Conservation (phyloP, 2,797 vertebrate species). For the Mallotus villosus region DNA sequence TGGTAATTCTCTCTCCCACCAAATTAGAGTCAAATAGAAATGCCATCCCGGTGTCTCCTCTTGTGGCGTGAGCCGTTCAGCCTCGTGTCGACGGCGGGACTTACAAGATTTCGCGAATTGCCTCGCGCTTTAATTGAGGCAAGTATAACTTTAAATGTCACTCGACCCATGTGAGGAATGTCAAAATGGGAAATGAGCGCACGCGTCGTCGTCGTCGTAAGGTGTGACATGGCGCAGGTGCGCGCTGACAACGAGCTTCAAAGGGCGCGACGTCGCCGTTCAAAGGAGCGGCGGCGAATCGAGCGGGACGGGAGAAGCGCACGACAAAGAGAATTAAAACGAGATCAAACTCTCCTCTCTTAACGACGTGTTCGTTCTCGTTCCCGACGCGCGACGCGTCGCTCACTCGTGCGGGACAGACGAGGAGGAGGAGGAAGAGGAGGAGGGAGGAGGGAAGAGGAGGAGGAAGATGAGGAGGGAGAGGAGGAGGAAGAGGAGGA, state of each 20-base stretch:
- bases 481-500: too few relatives aligned
- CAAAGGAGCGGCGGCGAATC: background rate
- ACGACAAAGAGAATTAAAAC: background rate
- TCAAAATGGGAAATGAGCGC: background rate
- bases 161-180: background rate
- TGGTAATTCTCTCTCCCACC: constrained; percentile 6
- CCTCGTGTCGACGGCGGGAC: background rate
- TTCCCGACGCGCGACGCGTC: background rate
- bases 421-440: too few relatives aligned
- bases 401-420: background rate
- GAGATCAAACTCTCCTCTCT: background rate
- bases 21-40: constrained; percentile 13
- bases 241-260: background rate
- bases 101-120: background rate
- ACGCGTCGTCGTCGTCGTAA: too few relatives aligned
- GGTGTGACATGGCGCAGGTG: too few relatives aligned
- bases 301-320: too few relatives aligned
- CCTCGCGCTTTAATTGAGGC: background rate
- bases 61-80: background rate
- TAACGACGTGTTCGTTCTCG: background rate
- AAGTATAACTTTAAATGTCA: background rate
- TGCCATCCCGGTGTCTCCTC: background rate
- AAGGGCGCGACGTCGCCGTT: background rate
- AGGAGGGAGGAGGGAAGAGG: too few relatives aligned
- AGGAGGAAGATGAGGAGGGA: too few relatives aligned